Conservation (phyloP, 2,888 invertebrate species). For the Plebejus argus region DNA sequence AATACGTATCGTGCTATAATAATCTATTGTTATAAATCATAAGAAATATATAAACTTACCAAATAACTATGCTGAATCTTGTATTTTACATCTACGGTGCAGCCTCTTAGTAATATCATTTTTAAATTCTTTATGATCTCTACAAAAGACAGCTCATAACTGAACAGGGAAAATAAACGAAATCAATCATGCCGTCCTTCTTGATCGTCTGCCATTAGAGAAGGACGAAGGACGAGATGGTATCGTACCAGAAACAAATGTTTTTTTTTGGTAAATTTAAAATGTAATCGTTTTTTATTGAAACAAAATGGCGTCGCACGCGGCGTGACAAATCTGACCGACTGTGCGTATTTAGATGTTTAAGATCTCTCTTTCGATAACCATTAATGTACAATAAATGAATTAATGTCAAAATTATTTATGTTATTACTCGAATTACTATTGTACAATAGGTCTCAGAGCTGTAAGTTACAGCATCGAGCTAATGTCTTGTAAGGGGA, state of each 20-base stretch:
- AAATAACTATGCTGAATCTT: neutral
- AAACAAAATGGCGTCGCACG: slow-evolving; percentile 56
- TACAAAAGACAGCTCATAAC: slow-evolving; percentile 53
- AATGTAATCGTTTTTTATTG: slow-evolving; percentile 55
- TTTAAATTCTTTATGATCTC: slow-evolving; percentile 66
- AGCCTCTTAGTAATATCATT: slow-evolving; percentile 60
- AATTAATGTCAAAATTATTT: slow-evolving; percentile 27
- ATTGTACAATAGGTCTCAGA: neutral
- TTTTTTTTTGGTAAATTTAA: slow-evolving; percentile 54
- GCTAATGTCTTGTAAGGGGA: neutral
- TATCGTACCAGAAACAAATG: slow-evolving; percentile 60
- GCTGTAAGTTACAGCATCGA: neutral
- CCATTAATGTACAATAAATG: slow-evolving; percentile 29
- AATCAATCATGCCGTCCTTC: slow-evolving; percentile 44
- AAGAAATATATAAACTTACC: neutral
- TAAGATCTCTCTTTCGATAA: slow-evolving; percentile 23
- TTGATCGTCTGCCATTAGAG: slow-evolving; percentile 40
- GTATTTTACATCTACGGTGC: slow-evolving; percentile 30
- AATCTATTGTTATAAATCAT: neutral
- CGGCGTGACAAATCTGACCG: slow-evolving; percentile 57
- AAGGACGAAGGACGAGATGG: slow-evolving; percentile 46
- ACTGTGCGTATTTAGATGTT: slow-evolving; percentile 34
- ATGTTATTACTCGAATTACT: slow-evolving; percentile 28
- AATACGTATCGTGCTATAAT: too few relatives aligned
- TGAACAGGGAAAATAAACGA: slow-evolving; percentile 49